These are phyloP conservation scores for Chelonus formosanus DNA, from an alignment of 2,888 invertebrate genomes.

Conservation along the genomic window DNA sequence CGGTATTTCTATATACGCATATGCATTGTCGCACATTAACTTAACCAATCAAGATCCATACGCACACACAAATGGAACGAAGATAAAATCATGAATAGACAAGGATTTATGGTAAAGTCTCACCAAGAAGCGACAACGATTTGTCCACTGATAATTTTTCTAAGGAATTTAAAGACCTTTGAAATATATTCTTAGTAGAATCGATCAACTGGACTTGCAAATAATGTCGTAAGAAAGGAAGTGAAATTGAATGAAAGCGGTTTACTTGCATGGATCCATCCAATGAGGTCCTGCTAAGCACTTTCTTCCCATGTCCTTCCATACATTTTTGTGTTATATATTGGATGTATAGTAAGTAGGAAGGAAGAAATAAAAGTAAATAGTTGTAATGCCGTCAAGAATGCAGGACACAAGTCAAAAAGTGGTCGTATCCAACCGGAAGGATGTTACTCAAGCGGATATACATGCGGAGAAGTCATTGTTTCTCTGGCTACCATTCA, in stretches of 20 bases:
- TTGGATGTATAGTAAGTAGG: slow-evolving; percentile 5
- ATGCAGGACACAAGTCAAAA: no score
- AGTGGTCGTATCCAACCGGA: slow-evolving; percentile 48
- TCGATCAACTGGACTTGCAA: not conserved
- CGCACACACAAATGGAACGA: slow-evolving; percentile 2
- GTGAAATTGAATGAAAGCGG: not conserved
- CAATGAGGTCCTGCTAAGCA: not conserved
- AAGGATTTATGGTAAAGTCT: slow-evolving; percentile 17
- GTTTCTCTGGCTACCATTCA: slow-evolving; percentile 52
- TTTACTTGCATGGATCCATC: not conserved
- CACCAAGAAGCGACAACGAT: slow-evolving; percentile 20
- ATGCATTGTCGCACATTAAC: slow-evolving; percentile 16
- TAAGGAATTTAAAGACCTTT: no score
- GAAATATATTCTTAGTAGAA: not conserved
- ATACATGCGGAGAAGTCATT: slow-evolving; percentile 52
- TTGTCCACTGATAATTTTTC: slow-evolving; percentile 11
- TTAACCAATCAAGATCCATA: slow-evolving; percentile 17
- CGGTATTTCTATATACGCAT: slow-evolving; percentile 9
- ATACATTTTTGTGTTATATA: slow-evolving; percentile 1
- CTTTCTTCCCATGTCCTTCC: no score
- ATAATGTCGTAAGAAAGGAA: slow-evolving; percentile 6
- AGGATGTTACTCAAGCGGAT: slow-evolving; percentile 63
- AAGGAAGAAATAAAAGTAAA: slow-evolving; percentile 2
- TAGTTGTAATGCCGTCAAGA: not conserved
- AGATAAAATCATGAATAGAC: slow-evolving; percentile 23